Evolutionary conservation across 2,113 vertebrate species (phyloP), one percentile per base, ranked within the genome.

Genomic region (Spheniscus mendiculus): DNA sequence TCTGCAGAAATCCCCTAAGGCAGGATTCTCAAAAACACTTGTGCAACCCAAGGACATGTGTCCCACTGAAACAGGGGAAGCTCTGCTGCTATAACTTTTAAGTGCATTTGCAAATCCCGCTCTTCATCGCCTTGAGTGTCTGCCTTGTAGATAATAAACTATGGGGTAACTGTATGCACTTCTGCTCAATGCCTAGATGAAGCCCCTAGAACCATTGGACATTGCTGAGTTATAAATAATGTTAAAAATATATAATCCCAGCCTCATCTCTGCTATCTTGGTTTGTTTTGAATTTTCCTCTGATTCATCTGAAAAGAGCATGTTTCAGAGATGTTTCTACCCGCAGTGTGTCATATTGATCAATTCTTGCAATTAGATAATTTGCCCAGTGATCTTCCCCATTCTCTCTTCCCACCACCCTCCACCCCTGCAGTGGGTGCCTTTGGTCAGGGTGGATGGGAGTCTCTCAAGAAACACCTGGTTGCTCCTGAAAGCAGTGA

Each of bases 251-350:
- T 38, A 18, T 9, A 50, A 45, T 29, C 32, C 19, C 29, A 84
- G 26, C 10, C 18, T 76, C 69, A 5, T 53, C 30, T 79, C 32
- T 90, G 22, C 27, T 81, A 4, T 44, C 21, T 34, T 95, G 44
- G 47, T 73, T 87, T 72, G 38, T 38, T 96, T 66, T 49, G 10
- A 74, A 36, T 90, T 78, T 93, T 77, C 29, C 36, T 65, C 56
- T 93, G 93, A 93, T 80, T 94, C 63, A 72, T 70, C 53, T 77
- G 47, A 77, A 61, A 66, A 93, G 62, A 96, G 32, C 25, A 50
- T 21, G 19, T 83, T 94, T 94, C 79, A 92, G 79, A 85, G 67
- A 65, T 45, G 12, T 72, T 94, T 45, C 58, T 92, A 53, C 59
- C 71, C 8, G 2, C 27, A 59, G 38, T 15, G 27, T 67, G 61